Percentiles rank a stretch among this genome's conserved stretches.
Evolutionary conservation across 2,113 vertebrate species (phyloP).

Genomic region (Zapornia atra): DNA sequence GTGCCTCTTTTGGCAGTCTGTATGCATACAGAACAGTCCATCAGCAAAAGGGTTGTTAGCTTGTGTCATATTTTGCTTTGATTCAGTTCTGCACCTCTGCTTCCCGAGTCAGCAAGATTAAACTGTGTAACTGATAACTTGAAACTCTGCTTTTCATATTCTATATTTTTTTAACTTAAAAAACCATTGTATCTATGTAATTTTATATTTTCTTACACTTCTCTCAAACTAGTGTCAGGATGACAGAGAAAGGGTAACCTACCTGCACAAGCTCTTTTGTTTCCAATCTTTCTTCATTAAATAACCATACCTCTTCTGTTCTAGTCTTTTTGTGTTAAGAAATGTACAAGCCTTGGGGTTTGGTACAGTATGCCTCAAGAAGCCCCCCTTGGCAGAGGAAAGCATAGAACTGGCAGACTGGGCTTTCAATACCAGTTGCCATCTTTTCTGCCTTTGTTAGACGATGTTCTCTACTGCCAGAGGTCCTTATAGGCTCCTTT

Average conservation of each 20-base stretch:
- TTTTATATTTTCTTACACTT: neutral
- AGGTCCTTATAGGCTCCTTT: neutral
- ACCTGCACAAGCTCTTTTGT: neutral
- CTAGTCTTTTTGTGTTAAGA: neutral
- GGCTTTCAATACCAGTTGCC: neutral
- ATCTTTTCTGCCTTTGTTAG: neutral
- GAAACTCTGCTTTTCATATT: neutral
- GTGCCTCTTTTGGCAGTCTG: neutral
- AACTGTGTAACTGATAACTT: neutral
- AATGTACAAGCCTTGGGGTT: neutral
- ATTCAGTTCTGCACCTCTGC: constrained; percentile 27
- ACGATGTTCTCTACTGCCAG: neutral
- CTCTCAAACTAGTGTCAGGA: neutral
- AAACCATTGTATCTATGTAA: neutral
- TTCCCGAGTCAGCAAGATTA: neutral
- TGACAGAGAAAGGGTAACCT: neutral
- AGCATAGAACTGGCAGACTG: neutral
- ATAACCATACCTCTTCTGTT: neutral
- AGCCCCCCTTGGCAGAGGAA: neutral
- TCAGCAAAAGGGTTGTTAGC: neutral
- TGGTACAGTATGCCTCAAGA: neutral
- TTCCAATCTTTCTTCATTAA: neutral
- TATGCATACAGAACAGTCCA: neutral
- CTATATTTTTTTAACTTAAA: neutral
- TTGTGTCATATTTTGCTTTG: neutral